phyloP scores from a whole-genome alignment of 2,888 invertebrate genomes.

The Alsophila aescularia region DNA sequence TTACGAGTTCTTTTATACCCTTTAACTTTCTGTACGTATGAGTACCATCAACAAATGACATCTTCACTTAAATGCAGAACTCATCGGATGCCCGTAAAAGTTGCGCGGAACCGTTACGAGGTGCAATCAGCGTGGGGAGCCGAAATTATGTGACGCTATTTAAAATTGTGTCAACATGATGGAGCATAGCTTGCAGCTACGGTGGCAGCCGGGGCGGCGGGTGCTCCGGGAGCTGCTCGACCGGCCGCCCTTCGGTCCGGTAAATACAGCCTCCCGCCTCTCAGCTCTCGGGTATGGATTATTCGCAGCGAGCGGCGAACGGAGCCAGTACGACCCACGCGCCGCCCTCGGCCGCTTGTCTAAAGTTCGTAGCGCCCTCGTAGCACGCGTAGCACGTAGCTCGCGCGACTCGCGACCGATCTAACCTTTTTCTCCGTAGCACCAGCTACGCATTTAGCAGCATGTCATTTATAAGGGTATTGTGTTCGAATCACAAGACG shows the following conservation, averaged over 20 bases:
- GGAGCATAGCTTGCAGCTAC: slow-evolving; percentile 52
- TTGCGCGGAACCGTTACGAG: slow-evolving; percentile 45
- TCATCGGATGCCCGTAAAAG: slow-evolving; percentile 38
- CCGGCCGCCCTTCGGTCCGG: slow-evolving; percentile 79
- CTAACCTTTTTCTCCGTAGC: slow-evolving; percentile 54
- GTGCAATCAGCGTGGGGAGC: slow-evolving; percentile 57
- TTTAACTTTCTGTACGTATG: slow-evolving; percentile 21
- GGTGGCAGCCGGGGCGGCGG: slow-evolving; percentile 56
- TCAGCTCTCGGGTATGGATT: slow-evolving; percentile 71
- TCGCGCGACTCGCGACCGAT: slow-evolving; percentile 47
- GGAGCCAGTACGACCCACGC: slow-evolving; percentile 77
- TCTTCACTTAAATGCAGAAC: slow-evolving; percentile 35
- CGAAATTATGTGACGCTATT: slow-evolving; percentile 73
- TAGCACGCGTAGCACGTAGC: slow-evolving; percentile 53
- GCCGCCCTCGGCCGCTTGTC: slow-evolving; percentile 65
- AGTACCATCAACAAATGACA: slow-evolving; percentile 35
- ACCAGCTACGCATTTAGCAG: slow-evolving; percentile 59
- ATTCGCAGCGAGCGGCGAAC: slow-evolving; percentile 71
- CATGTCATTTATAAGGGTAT: slow-evolving; percentile 64
- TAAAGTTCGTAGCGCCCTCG: slow-evolving; percentile 50
- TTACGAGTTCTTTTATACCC: slow-evolving; percentile 39
- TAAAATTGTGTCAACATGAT: slow-evolving; percentile 79
- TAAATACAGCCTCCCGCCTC: slow-evolving; percentile 79
- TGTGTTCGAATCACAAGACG: slow-evolving; percentile 66
- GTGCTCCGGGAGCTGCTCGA: slow-evolving; percentile 67